A percentile compares a stretch with the other conserved stretches of the same genome.
Conservation (phyloP, 37 sponge, comb jelly and placozoan genomes). For the Aplysina aerophoba region DNA sequence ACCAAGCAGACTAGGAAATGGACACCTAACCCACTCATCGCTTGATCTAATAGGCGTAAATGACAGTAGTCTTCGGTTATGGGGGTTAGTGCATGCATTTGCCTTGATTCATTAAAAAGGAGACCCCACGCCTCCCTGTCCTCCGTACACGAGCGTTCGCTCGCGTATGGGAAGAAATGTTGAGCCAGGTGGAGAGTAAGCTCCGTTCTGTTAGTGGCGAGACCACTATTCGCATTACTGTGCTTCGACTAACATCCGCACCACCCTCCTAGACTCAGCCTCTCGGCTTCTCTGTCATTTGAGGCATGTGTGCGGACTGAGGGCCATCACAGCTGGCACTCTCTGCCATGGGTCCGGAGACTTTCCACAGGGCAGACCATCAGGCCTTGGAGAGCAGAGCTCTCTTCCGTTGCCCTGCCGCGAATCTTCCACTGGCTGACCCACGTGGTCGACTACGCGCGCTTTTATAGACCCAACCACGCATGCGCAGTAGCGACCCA, state of each 20-base stretch:
- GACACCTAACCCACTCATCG: too few species aligned
- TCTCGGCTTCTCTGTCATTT: constrained; percentile 67
- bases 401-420: constrained; percentile 24
- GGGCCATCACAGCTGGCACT: constrained; percentile 75
- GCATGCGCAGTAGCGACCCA: neutral
- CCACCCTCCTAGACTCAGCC: constrained; percentile 62
- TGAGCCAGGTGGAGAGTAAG: constrained; percentile 81
- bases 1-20: too few species aligned
- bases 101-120: too few species aligned
- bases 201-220: constrained; percentile 84
- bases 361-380: constrained; percentile 81
- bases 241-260: constrained; percentile 75
- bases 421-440: constrained; percentile 67
- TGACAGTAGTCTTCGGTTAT: constrained; percentile 8
- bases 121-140: too few species aligned
- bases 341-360: constrained; percentile 90
- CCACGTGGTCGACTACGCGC: constrained; percentile 20
- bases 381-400: neutral
- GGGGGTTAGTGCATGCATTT: neutral
- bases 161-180: constrained; percentile 29
- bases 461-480: too few species aligned
- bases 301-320: constrained; percentile 30
- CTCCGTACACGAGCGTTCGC: too few species aligned
- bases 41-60: neutral
- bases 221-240: constrained; percentile 84